Evolutionary conservation across 2,797 vertebrate genomes (phyloP).

Genomic region (Champsocephalus esox): DNA sequence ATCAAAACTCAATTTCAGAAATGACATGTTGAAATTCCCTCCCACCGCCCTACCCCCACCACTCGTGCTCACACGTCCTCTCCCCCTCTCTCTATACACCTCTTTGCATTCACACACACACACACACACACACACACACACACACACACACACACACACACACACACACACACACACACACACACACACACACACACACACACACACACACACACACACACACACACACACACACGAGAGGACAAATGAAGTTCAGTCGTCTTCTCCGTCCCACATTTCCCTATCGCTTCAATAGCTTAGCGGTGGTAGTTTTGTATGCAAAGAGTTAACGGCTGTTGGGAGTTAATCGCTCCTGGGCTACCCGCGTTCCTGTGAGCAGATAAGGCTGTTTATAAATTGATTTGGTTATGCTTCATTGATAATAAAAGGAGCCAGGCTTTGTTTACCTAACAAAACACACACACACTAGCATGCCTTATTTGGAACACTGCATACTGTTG

Average conservation of each 20-base stretch:
- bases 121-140: neutral
- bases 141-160: too few species aligned
- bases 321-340: slow-evolving; percentile 75
- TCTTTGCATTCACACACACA: slow-evolving; percentile 37
- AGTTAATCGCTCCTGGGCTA: slow-evolving; percentile 77
- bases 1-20: slow-evolving; percentile 89
- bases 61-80: slow-evolving; percentile 51
- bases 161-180: too few species aligned
- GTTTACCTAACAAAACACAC: slow-evolving; percentile 77
- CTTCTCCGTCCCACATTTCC: slow-evolving; percentile 31
- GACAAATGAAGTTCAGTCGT: slow-evolving; percentile 80
- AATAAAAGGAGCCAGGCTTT: slow-evolving; percentile 83
- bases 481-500: slow-evolving; percentile 26
- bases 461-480: slow-evolving; percentile 24
- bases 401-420: slow-evolving; percentile 85
- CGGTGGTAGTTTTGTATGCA: slow-evolving; percentile 71
- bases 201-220: too few species aligned
- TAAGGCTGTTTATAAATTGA: slow-evolving; percentile 86
- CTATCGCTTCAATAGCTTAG: slow-evolving; percentile 67
- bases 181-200: too few species aligned
- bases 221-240: slow-evolving; percentile 47
- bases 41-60: slow-evolving; percentile 41
- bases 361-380: slow-evolving; percentile 72
- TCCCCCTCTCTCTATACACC: slow-evolving; percentile 37
- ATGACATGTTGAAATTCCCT: slow-evolving; percentile 85